Conservation (phyloP, 2,113 vertebrate genomes). For the Colossoma macropomum region DNA sequence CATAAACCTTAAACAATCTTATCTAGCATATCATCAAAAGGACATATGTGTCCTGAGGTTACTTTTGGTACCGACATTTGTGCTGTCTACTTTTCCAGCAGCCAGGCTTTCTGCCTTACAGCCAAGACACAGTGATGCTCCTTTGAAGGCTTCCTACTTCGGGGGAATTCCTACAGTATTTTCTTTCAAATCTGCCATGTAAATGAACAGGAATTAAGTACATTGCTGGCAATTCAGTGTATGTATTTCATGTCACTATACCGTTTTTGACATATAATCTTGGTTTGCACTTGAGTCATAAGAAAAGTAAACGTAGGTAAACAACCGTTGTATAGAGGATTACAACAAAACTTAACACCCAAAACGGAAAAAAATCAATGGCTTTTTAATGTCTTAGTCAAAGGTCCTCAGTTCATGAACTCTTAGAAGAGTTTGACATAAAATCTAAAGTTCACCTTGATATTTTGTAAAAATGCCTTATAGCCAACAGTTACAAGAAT, state of each 20-base stretch:
- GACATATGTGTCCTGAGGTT: slow-evolving; percentile 47
- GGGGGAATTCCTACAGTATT: slow-evolving; percentile 42
- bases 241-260: background rate
- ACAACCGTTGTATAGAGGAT: background rate
- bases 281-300: background rate
- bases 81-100: slow-evolving; percentile 35
- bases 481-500: background rate
- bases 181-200: background rate
- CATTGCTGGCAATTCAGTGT: background rate
- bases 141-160: slow-evolving; percentile 66
- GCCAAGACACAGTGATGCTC: slow-evolving; percentile 32
- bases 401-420: background rate
- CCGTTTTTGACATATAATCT: background rate
- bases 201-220: background rate
- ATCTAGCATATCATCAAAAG: slow-evolving; percentile 69
- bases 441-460: background rate
- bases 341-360: no score
- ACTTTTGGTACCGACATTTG: slow-evolving; percentile 38
- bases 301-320: background rate
- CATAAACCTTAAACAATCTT: slow-evolving; percentile 52
- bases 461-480: background rate
- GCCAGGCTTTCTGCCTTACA: background rate
- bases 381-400: background rate
- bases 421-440: background rate
- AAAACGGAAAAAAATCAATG: background rate